Percentiles rank a stretch among this genome's conserved stretches.
Evolutionary conservation across 2,797 vertebrate genomes (phyloP).

Genomic region (Sandelia bainsii): DNA sequence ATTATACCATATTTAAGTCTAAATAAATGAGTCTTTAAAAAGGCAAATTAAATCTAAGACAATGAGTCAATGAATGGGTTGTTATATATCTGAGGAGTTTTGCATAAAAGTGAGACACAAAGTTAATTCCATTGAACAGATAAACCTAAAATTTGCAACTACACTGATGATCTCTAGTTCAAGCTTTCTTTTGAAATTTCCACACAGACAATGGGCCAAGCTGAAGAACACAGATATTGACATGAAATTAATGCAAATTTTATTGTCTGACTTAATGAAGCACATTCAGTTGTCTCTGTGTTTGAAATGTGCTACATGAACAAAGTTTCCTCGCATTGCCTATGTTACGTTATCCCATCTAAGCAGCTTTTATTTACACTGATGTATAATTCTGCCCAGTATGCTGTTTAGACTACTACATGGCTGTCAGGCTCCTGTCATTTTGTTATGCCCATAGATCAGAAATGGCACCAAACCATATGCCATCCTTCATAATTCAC

Average conservation of each 20-base stretch:
- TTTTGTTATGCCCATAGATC: slow-evolving; percentile 34
- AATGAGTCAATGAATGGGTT: no score
- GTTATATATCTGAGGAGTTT: neutral
- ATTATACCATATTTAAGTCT: slow-evolving; percentile 1
- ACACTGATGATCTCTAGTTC: neutral
- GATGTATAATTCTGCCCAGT: slow-evolving; percentile 23
- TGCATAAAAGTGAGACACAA: neutral
- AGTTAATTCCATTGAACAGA: no score
- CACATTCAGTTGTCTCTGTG: no score
- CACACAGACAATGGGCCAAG: neutral
- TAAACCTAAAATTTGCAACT: neutral
- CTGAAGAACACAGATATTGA: slow-evolving; percentile 42
- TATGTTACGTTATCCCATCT: slow-evolving; percentile 4
- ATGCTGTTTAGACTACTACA: slow-evolving; percentile 36
- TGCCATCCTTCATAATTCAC: slow-evolving; percentile 46
- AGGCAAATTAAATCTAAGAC: neutral
- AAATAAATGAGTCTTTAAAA: neutral
- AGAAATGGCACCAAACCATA: slow-evolving; percentile 56
- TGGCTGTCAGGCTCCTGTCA: slow-evolving; percentile 51
- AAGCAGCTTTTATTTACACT: slow-evolving; percentile 23
- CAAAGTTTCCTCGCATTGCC: no score
- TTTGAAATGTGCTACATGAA: no score
- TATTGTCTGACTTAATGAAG: no score
- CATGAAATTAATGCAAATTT: neutral
- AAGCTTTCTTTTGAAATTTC: slow-evolving; percentile 18